Conservation (phyloP, 1,140 invertebrate species). For the Drosophila nikananu region DNA sequence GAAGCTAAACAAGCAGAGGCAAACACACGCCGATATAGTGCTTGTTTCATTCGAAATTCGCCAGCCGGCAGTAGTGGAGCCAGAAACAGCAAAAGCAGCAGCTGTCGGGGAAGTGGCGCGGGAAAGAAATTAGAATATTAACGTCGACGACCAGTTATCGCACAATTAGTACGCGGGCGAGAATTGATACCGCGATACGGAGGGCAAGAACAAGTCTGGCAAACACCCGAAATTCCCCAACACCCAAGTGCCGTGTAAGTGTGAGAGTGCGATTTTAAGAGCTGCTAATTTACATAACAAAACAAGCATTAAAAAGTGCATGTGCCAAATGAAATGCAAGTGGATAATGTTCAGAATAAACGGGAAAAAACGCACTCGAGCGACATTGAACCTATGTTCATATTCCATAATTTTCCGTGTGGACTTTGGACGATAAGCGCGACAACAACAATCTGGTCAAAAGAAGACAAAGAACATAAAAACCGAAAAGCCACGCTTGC, state of each 20-base stretch:
- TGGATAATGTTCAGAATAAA: constrained; percentile 18
- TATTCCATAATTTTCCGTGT: constrained; percentile 59
- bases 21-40: constrained; percentile 51
- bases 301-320: constrained; percentile 32
- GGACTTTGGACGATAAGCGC: constrained; percentile 80
- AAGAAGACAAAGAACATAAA: constrained; percentile 72
- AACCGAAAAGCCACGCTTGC: constrained; percentile 66
- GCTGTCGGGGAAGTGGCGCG: constrained; percentile 27
- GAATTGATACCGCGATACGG: constrained; percentile 41
- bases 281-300: constrained; percentile 63
- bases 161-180: constrained; percentile 61
- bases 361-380: constrained; percentile 35
- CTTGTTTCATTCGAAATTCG: constrained; percentile 70
- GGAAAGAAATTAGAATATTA: constrained; percentile 64
- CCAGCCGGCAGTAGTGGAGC: constrained; percentile 63
- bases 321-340: constrained; percentile 22
- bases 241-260: constrained; percentile 57
- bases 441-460: constrained; percentile 48
- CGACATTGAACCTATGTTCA: constrained; percentile 16
- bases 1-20: constrained; percentile 55
- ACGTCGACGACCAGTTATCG: constrained; percentile 65
- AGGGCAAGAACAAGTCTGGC: constrained; percentile 15
- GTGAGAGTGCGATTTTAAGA: constrained; percentile 17
- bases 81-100: constrained; percentile 17
- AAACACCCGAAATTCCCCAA: constrained; percentile 20